These are phyloP conservation scores for Passer domesticus DNA, from an alignment of 2,113 vertebrate species.

Conservation along the genomic window DNA sequence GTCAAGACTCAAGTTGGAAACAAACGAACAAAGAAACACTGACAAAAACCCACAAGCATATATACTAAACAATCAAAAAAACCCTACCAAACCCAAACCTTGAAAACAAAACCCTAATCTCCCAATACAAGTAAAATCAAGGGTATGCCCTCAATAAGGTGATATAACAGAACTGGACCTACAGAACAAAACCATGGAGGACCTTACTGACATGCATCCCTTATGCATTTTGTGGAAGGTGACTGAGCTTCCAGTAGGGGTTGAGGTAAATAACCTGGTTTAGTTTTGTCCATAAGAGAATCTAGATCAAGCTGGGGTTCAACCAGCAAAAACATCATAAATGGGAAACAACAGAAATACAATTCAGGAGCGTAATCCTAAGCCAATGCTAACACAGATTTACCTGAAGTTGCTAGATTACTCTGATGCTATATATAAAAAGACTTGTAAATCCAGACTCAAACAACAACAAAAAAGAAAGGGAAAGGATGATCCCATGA, in stretches of 20 bases:
- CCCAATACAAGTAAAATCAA: background rate
- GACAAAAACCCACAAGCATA: background rate
- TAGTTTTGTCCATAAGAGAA: background rate
- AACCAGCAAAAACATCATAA: background rate
- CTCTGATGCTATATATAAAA: background rate
- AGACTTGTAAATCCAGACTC: background rate
- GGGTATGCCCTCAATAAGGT: background rate
- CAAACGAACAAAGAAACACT: background rate
- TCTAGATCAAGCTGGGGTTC: background rate
- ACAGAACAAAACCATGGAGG: background rate
- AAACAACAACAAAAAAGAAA: background rate
- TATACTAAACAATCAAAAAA: background rate
- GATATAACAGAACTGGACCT: background rate
- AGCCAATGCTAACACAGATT: background rate
- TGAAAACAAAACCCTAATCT: background rate
- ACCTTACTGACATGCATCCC: background rate
- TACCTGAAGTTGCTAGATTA: background rate
- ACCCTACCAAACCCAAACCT: background rate
- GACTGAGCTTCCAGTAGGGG: background rate
- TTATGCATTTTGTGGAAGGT: background rate
- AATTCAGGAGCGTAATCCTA: background rate
- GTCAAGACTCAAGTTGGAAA: background rate
- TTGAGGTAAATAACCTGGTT: background rate
- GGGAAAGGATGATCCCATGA: background rate
- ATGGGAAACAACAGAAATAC: background rate